Percentiles rank a stretch among this genome's conserved stretches.
phyloP scores from a whole-genome alignment of 2,888 invertebrate species.

The Phlogophora meticulosa region DNA sequence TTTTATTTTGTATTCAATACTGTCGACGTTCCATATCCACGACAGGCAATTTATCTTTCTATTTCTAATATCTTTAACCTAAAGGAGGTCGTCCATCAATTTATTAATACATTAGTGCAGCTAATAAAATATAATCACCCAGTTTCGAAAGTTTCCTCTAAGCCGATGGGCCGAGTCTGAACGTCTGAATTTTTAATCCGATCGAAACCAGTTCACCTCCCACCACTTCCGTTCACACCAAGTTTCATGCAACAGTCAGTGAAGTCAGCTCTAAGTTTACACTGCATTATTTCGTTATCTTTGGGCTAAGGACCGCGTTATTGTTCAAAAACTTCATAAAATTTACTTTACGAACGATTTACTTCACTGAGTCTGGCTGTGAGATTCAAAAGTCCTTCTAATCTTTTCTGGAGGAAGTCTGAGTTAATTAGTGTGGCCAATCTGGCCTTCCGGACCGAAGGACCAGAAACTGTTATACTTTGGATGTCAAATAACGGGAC shows the following conservation, averaged over 20 bases:
- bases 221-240: slow-evolving; percentile 36
- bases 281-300: slow-evolving; percentile 16
- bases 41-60: too few relatives aligned
- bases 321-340: neutral
- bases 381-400: slow-evolving; percentile 16
- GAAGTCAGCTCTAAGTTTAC: slow-evolving; percentile 24
- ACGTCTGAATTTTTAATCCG: slow-evolving; percentile 43
- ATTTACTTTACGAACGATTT: too few relatives aligned
- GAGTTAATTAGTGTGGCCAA: neutral
- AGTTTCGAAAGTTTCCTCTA: slow-evolving; percentile 51
- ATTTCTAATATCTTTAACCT: neutral
- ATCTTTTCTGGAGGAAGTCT: slow-evolving; percentile 8
- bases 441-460: slow-evolving; percentile 19
- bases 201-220: slow-evolving; percentile 52
- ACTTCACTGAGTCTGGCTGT: too few relatives aligned
- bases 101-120: slow-evolving; percentile 18
- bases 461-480: neutral
- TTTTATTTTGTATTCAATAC: neutral
- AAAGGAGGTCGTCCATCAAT: slow-evolving; percentile 19
- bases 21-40: neutral
- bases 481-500: slow-evolving; percentile 15
- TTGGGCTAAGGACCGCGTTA: slow-evolving; percentile 5
- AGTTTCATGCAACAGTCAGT: slow-evolving; percentile 30
- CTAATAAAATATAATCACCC: slow-evolving; percentile 10
- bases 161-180: slow-evolving; percentile 24